Conservation (phyloP, 1,140 invertebrate species). For the Cataglyphis hispanica region DNA sequence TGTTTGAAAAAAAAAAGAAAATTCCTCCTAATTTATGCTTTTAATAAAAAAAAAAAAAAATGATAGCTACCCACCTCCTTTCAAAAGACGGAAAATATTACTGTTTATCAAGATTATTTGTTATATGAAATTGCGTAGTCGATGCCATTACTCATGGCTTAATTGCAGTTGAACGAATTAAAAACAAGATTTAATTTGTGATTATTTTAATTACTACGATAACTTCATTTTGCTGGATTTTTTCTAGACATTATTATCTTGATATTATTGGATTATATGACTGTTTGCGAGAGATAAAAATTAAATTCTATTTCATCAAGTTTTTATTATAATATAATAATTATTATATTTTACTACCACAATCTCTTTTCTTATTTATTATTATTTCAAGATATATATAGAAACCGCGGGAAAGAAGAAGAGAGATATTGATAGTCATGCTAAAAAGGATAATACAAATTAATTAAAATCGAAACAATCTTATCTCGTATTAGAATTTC, state of each 20-base stretch:
- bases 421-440: background rate
- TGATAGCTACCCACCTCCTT: background rate
- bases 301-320: background rate
- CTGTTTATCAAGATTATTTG: background rate
- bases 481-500: constrained; percentile 66
- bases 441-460: constrained; percentile 6
- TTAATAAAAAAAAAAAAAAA: constrained; percentile 2
- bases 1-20: background rate
- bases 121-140: background rate
- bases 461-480: constrained; percentile 26
- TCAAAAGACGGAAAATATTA: background rate
- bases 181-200: background rate
- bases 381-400: background rate
- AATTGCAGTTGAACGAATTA: constrained; percentile 9
- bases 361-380: background rate
- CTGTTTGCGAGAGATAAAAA: background rate
- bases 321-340: background rate
- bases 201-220: background rate
- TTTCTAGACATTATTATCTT: background rate
- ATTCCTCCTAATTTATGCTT: constrained; percentile 3
- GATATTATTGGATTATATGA: background rate
- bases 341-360: constrained; percentile 9
- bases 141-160: background rate
- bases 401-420: no score
- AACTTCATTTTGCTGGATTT: background rate